These are phyloP conservation scores for Triplophysa yarkandensis DNA, from an alignment of 2,797 vertebrate genomes.

Conservation along the genomic window DNA sequence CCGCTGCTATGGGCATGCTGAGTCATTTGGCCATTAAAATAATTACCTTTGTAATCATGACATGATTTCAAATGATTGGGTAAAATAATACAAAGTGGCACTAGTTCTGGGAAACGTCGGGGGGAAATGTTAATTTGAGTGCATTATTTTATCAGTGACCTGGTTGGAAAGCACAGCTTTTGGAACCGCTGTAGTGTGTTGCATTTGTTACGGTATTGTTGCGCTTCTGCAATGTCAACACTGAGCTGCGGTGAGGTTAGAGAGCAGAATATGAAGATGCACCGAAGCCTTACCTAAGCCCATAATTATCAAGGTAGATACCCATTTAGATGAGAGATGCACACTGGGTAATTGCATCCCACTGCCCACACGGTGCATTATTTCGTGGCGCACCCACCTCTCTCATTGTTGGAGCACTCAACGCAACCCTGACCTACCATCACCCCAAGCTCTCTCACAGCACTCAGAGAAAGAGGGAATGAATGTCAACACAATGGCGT, in stretches of 20 bases:
- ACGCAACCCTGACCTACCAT: conserved; percentile 27
- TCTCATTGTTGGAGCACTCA: conserved; percentile 26
- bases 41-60: conserved; percentile 47
- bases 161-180: not conserved
- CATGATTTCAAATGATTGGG: conserved; percentile 43
- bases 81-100: conserved; percentile 18
- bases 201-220: not conserved
- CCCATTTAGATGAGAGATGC: conserved; percentile 36
- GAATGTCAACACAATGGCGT: not conserved
- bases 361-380: conserved; percentile 14
- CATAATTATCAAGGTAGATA: conserved; percentile 33
- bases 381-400: conserved; percentile 29
- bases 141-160: conserved; percentile 7
- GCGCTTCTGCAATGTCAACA: conserved; percentile 14
- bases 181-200: not conserved
- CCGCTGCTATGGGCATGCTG: conserved; percentile 11
- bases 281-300: conserved; percentile 30
- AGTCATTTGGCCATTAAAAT: conserved; percentile 42
- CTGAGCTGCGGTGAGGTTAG: not conserved
- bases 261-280: conserved; percentile 31
- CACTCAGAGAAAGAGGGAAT: conserved; percentile 16
- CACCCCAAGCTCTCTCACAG: conserved; percentile 17
- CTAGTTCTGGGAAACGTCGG: conserved; percentile 31
- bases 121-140: conserved; percentile 39
- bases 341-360: conserved; percentile 44